Evolutionary conservation across 2,888 invertebrate genomes (phyloP), one percentile per base, ranked within the genome.

Genomic region (Panopea generosa): DNA sequence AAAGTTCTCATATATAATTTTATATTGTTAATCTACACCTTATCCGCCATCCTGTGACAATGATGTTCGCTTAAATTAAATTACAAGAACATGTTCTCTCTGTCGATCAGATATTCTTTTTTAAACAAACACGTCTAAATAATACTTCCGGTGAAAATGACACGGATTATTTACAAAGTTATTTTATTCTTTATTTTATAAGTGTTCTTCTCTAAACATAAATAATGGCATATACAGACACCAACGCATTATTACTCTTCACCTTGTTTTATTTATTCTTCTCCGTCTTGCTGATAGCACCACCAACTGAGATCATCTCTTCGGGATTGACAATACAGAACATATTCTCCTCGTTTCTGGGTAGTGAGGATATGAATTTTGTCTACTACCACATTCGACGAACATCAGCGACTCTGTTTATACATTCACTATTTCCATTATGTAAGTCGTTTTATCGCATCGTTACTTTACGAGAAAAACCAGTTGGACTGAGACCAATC

Each of bases 301-400:
- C 97, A 33, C 97, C 97, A 0, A 95, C 95, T 24, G 98, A 97
- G 91, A 96, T 97, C 90, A 94, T 96, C 7, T 95, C 96, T 1
- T 95, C 96, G 69, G 98, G 98, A 2, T 94, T 98, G 63, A 97
- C 97, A 0, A 95, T 97, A 78, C 95, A 96, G 82, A 95, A 95
- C 90, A 84, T 97, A 49, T 96, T 97, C 86, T 94, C 95, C 1
- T 93, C 93, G 45, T 94, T 94, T 87, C 93, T 98, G 52, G 97
- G 97, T 0, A 96, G 95, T 53, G 97, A 98, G 93, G 95, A 95
- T 86, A 93, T 95, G 71, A 94, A 95, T 89, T 98, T 98, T 89
- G 93, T 97, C 22, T 94, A 94, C 33, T 97, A 96, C 92, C 97
- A 98, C 86, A 95, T 97, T 88, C 95, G 94, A 84, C 94, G 97